Percentiles rank a stretch among this genome's conserved stretches.
These are phyloP conservation scores for Coelogynopora nodosa DNA, from an alignment of 2,888 invertebrate species.

Conservation along the genomic window DNA sequence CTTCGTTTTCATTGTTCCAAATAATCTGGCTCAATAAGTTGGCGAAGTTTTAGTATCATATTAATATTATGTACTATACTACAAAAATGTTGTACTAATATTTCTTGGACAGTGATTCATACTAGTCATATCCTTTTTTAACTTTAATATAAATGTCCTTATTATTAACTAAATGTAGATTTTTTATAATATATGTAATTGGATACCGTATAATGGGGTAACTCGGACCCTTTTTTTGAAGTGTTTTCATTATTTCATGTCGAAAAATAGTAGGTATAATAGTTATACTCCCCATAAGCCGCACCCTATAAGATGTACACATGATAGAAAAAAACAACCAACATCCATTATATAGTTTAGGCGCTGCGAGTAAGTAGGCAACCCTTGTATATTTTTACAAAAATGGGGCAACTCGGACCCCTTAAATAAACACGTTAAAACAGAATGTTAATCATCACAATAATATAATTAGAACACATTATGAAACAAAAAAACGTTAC, in stretches of 20 bases:
- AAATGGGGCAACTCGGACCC: slow-evolving; percentile 18
- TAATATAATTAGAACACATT: slow-evolving; percentile 28
- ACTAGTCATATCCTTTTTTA: too few species aligned
- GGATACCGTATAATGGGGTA: neutral
- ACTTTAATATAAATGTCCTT: too few species aligned
- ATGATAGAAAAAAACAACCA: slow-evolving; percentile 31
- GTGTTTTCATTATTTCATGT: slow-evolving; percentile 31
- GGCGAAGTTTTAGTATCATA: too few species aligned
- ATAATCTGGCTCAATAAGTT: too few species aligned
- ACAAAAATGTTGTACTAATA: too few species aligned
- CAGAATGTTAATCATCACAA: slow-evolving; percentile 27
- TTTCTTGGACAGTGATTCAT: too few species aligned
- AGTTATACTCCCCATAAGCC: slow-evolving; percentile 23
- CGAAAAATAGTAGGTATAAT: slow-evolving; percentile 18
- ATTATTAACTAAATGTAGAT: too few species aligned
- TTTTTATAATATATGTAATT: neutral
- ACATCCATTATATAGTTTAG: slow-evolving; percentile 12
- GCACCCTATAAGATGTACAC: slow-evolving; percentile 19
- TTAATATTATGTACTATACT: too few species aligned
- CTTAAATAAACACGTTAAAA: slow-evolving; percentile 28
- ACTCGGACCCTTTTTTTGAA: slow-evolving; percentile 28
- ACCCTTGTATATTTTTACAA: slow-evolving; percentile 28
- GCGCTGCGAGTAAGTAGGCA: slow-evolving; percentile 23
- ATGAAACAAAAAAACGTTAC: slow-evolving; percentile 28
- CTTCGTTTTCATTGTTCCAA: too few species aligned